A percentile compares a stretch with the other conserved stretches of the same genome.
Evolutionary conservation across 2,797 vertebrate genomes (phyloP).

Genomic region (Vireo griseus): DNA sequence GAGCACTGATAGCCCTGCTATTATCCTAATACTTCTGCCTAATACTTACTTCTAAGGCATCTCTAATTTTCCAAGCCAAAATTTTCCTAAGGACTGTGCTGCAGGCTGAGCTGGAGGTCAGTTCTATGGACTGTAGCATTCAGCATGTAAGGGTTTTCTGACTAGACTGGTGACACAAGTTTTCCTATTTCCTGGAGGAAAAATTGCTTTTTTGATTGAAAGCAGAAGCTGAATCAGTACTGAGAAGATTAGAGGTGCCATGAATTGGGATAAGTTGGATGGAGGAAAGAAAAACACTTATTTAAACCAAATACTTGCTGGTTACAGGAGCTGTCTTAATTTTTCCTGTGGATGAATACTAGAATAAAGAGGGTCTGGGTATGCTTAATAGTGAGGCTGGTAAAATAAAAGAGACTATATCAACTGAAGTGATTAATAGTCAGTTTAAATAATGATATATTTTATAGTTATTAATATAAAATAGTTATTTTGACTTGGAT

Average conservation of each 20-base stretch:
- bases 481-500: background rate
- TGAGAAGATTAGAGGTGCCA: background rate
- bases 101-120: background rate
- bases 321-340: background rate
- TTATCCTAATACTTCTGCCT: background rate
- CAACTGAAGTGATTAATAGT: background rate
- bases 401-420: background rate
- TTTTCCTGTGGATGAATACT: background rate
- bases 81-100: background rate
- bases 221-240: background rate
- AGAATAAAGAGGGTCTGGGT: background rate
- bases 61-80: background rate
- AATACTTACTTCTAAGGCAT: background rate
- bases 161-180: background rate
- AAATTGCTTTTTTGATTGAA: background rate
- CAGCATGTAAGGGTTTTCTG: background rate
- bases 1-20: background rate
- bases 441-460: background rate
- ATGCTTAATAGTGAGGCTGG: background rate
- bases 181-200: conserved; percentile 10
- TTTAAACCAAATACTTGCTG: background rate
- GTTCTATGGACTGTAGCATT: background rate
- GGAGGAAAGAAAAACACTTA: conserved; percentile 6
- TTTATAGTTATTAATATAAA: background rate
- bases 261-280: background rate